These are phyloP conservation scores for Scortum barcoo DNA, from an alignment of 2,113 vertebrate species.

Conservation along the genomic window DNA sequence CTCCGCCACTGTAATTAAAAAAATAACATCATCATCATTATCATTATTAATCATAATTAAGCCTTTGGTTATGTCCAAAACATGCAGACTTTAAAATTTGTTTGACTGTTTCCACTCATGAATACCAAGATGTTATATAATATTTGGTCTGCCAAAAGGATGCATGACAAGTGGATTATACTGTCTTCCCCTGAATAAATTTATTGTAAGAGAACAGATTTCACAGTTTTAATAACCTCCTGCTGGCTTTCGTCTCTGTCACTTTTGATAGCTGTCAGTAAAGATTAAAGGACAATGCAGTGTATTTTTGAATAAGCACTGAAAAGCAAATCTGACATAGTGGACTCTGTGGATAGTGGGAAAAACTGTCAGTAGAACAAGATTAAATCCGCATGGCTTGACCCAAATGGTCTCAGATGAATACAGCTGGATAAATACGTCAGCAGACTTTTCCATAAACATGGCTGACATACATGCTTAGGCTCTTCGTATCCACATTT, in stretches of 20 bases:
- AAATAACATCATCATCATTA: neutral
- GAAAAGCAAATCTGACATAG: neutral
- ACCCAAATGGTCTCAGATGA: neutral
- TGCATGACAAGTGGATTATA: constrained; percentile 14
- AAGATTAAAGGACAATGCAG: neutral
- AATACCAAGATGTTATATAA: constrained; percentile 23
- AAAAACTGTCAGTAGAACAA: neutral
- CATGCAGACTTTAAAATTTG: constrained; percentile 3
- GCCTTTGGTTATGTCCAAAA: constrained; percentile 12
- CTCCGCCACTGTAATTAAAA: neutral
- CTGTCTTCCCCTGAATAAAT: neutral
- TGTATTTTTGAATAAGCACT: neutral
- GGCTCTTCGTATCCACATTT: too few species aligned
- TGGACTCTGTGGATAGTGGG: neutral
- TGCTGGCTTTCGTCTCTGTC: neutral
- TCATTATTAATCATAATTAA: neutral
- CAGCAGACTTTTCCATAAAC: neutral
- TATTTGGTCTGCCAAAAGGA: constrained; percentile 12
- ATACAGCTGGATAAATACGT: neutral
- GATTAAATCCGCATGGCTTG: neutral
- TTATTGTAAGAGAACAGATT: neutral
- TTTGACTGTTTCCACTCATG: constrained; percentile 17
- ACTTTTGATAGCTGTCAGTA: neutral
- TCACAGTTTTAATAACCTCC: neutral
- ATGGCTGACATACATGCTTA: neutral